Percentiles rank a stretch among this genome's conserved stretches.
Evolutionary conservation across 2,113 vertebrate species (phyloP).

Genomic region (Cephalopholis sonnerati): DNA sequence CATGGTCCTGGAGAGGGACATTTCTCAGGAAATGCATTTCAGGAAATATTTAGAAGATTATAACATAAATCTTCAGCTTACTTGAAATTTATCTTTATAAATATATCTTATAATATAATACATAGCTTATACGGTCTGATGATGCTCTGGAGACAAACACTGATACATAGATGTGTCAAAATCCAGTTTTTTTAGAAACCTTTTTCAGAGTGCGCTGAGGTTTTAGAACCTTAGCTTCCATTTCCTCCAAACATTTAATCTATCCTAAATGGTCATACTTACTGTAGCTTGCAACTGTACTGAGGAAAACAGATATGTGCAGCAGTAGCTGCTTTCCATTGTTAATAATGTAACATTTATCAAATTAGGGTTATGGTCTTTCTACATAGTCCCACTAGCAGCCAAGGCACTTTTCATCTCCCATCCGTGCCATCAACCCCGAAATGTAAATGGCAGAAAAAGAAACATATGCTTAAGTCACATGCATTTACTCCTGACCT

Average conservation of each 20-base stretch:
- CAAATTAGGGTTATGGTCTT: neutral
- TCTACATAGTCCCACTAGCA: neutral
- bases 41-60: too few species aligned
- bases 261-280: neutral
- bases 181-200: neutral
- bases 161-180: neutral
- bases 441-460: constrained; percentile 66
- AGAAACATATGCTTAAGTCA: constrained; percentile 89
- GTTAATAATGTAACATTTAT: neutral
- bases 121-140: neutral
- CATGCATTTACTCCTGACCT: constrained; percentile 86
- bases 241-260: neutral
- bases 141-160: neutral
- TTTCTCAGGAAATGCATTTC: neutral
- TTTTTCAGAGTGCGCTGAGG: neutral
- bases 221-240: neutral
- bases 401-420: constrained; percentile 12
- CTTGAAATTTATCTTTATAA: neutral
- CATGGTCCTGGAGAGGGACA: neutral
- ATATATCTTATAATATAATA: too few species aligned
- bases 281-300: neutral
- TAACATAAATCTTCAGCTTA: neutral
- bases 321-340: neutral
- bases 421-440: constrained; percentile 36
- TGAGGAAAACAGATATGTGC: neutral